Conservation (phyloP, 2,888 invertebrate genomes). For the Periphyllus acericola region DNA sequence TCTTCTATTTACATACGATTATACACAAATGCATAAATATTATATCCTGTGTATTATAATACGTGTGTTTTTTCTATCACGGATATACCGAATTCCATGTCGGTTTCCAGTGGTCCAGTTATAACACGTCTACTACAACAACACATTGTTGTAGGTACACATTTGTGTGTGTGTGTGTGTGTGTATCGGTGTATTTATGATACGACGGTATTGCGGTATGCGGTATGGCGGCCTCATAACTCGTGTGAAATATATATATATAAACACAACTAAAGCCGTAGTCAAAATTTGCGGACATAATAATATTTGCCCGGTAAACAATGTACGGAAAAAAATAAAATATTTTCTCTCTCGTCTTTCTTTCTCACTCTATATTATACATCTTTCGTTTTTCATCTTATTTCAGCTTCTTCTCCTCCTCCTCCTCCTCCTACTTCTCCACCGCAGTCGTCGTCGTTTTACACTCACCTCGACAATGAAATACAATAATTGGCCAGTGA, state of each 20-base stretch:
- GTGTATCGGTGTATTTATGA: neutral
- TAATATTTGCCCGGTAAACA: conserved; percentile 34
- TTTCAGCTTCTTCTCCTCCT: neutral
- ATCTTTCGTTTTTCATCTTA: neutral
- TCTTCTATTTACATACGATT: neutral
- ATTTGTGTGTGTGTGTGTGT: neutral
- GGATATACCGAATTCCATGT: conserved; percentile 28
- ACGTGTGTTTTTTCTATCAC: neutral
- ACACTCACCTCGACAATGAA: conserved; percentile 68
- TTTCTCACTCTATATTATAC: neutral
- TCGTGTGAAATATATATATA: neutral
- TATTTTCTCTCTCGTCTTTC: neutral
- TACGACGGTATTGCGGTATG: conserved; percentile 37
- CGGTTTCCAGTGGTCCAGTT: conserved; percentile 37
- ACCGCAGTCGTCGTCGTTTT: neutral
- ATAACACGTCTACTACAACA: conserved; percentile 30
- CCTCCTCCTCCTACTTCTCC: neutral
- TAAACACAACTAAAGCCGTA: neutral
- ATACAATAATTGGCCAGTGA: conserved; percentile 67
- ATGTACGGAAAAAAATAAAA: conserved; percentile 15
- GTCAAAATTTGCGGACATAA: conserved; percentile 29
- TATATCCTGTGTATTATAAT: neutral
- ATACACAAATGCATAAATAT: neutral
- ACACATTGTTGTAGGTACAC: conserved; percentile 19
- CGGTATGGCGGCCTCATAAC: conserved; percentile 22